Conservation (phyloP, 2,888 invertebrate genomes). For the Metellina segmentata region DNA sequence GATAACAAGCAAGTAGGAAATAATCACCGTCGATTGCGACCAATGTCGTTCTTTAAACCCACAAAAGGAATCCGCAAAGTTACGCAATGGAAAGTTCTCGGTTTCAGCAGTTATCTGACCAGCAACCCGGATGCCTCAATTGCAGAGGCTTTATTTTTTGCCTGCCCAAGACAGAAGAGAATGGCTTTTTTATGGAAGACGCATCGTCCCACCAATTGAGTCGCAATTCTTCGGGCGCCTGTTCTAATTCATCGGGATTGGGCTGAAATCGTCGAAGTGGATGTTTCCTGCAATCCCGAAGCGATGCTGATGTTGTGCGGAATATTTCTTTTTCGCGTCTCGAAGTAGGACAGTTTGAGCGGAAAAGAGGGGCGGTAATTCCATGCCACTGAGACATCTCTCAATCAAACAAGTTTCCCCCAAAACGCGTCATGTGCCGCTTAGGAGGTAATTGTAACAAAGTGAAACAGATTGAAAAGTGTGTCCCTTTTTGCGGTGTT, state of each 20-base stretch:
- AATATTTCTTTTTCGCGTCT: too few relatives aligned
- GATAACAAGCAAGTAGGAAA: slow-evolving; percentile 38
- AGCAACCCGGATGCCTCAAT: slow-evolving; percentile 36
- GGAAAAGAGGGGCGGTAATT: too few relatives aligned
- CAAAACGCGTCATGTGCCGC: too few relatives aligned
- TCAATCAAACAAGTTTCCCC: too few relatives aligned
- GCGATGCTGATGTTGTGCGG: not conserved
- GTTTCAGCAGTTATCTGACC: not conserved
- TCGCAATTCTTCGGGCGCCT: slow-evolving; percentile 32
- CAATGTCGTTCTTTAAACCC: slow-evolving; percentile 37
- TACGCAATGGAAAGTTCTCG: slow-evolving; percentile 45
- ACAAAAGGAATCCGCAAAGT: slow-evolving; percentile 31
- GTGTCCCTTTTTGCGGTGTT: too few relatives aligned
- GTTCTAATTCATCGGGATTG: slow-evolving; percentile 10
- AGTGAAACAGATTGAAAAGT: too few relatives aligned
- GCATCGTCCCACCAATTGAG: slow-evolving; percentile 31
- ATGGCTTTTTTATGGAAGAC: slow-evolving; percentile 17
- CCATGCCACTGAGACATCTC: too few relatives aligned
- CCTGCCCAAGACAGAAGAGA: not conserved
- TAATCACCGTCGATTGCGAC: slow-evolving; percentile 20
- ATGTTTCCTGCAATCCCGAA: slow-evolving; percentile 14
- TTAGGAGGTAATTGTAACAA: too few relatives aligned
- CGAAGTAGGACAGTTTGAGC: too few relatives aligned
- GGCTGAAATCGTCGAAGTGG: slow-evolving; percentile 18
- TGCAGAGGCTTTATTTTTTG: not conserved